phyloP scores from a whole-genome alignment of 1,140 invertebrate genomes.

The Cryptotermes secundus region DNA sequence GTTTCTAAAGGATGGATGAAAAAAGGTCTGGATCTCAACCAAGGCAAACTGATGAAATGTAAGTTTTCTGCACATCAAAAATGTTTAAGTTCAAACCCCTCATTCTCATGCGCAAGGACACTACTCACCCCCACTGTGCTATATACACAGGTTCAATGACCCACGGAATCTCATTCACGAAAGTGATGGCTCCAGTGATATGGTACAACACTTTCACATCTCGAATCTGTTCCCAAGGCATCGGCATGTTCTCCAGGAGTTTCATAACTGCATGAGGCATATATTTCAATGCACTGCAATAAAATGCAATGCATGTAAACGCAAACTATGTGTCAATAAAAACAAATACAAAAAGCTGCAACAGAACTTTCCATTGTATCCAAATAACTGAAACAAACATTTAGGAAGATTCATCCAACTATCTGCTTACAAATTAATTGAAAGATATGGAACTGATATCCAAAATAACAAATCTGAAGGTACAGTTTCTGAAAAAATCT shows the following conservation, averaged over 20 bases:
- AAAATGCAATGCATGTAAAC: constrained; percentile 11
- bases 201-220: constrained; percentile 98
- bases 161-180: constrained; percentile 99
- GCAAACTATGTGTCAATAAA: neutral
- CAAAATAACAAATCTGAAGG: too few species aligned
- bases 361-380: neutral
- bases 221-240: constrained; percentile 99
- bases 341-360: neutral
- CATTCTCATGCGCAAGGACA: too few species aligned
- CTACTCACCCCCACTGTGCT: constrained; percentile 95
- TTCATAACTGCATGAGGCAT: constrained; percentile 99
- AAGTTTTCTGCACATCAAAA: too few species aligned
- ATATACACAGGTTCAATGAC: constrained; percentile 99
- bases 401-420: neutral
- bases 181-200: constrained; percentile 99
- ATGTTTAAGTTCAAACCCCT: too few species aligned
- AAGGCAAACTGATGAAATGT: too few species aligned
- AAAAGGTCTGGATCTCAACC: too few species aligned
- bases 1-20: too few species aligned
- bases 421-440: neutral
- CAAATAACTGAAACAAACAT: neutral
- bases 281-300: constrained; percentile 88
- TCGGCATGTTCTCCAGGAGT: constrained; percentile 99
- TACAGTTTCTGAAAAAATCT: too few species aligned
- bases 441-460: too few species aligned